These are phyloP conservation scores for Xenopus borealis DNA, from an alignment of 2,113 vertebrate genomes.

Conservation along the genomic window DNA sequence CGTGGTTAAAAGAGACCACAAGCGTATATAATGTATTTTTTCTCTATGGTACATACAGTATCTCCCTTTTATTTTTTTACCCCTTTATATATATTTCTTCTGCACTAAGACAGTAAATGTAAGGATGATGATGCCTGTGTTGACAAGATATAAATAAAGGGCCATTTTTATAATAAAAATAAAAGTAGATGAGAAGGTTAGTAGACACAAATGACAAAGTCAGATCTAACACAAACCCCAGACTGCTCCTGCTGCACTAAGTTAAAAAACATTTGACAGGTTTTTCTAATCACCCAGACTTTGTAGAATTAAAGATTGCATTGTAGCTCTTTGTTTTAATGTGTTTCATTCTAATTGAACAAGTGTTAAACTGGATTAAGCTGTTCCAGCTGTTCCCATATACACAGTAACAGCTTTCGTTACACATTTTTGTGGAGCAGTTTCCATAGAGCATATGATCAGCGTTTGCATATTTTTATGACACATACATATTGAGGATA, in stretches of 20 bases:
- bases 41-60: too few relatives aligned
- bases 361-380: conserved; percentile 62
- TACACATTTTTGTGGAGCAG: conserved; percentile 73
- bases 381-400: conserved; percentile 70
- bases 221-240: too few relatives aligned
- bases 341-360: conserved; percentile 64
- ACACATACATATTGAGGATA: conserved; percentile 65
- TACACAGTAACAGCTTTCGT: conserved; percentile 71
- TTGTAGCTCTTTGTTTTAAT: conserved; percentile 51
- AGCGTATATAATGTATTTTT: too few relatives aligned
- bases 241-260: background rate
- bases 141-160: too few relatives aligned
- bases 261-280: background rate
- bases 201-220: too few relatives aligned
- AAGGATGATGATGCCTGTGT: too few relatives aligned
- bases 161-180: too few relatives aligned
- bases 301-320: conserved; percentile 16
- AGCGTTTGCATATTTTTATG: conserved; percentile 63
- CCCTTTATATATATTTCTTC: too few relatives aligned
- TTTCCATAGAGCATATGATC: conserved; percentile 61
- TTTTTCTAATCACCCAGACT: conserved; percentile 10
- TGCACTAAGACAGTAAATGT: too few relatives aligned
- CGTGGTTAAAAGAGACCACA: too few relatives aligned
- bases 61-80: too few relatives aligned
- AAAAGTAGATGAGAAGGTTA: too few relatives aligned